Evolutionary conservation across 2,797 vertebrate species (phyloP), one percentile per base, ranked within the genome.

Genomic region (Syngnathus rostellatus): DNA sequence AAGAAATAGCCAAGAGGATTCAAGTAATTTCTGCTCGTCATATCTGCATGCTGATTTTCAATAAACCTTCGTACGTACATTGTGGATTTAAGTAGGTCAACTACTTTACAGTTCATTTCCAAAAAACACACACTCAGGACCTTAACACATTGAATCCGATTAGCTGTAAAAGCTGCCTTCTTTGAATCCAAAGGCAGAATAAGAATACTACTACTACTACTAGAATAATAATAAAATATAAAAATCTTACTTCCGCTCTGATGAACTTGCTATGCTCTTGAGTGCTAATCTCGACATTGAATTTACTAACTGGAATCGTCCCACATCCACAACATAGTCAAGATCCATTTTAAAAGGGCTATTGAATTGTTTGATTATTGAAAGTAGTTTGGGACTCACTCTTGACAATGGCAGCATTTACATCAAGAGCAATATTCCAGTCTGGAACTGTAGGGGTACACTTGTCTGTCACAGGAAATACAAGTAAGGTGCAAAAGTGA

Each of bases 21-120:
- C 21, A 31, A 23, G 9, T 23, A 0, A 62, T 54, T 65, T 7
- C 40, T 3, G 74, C 63, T 65, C 64, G 71, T 78, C 71, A 80
- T 68, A 50, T 68, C 69, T 17, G 19, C 62, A 63, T 62, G 72
- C 78, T 85, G 80, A 78, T 81, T 87, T 84, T 87, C 80, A 79
- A 85, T 78, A 63, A 72, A 63, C 71, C 80, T 76, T 16, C 65
- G 84, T 85, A 77, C 65, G 84, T 85, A 77, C 84, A 81, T 85
- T 75, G 70, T 73, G 68, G 64, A 76, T 83, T 77, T 74, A 85
- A 85, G 72, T 81, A 79, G 77, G 80, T 83, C 81, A 85, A 76
- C 63, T 63, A 23, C 12, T 43, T 43, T 39, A 17, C 5, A 23
- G 54, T 31, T 45, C 1, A 12, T 41, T 61, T 61, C 58, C 38